A percentile compares a stretch with the other conserved stretches of the same genome.
phyloP scores from a whole-genome alignment of 92 coral and sea anemone species.

The Porites evermanni region DNA sequence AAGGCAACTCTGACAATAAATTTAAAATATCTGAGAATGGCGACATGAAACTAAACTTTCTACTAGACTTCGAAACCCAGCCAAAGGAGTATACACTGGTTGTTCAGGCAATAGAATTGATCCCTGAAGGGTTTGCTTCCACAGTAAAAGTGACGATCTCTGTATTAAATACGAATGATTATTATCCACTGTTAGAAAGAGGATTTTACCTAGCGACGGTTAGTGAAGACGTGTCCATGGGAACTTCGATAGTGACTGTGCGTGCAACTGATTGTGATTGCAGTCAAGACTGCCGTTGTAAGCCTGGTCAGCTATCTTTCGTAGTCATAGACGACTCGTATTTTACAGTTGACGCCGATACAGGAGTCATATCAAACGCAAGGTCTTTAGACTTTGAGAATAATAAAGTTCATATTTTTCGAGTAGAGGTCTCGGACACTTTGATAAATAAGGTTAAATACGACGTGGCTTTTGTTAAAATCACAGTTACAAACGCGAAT shows the following conservation, averaged over 20 bases:
- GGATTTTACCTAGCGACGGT: conserved; percentile 67
- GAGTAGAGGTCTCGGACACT: conserved; percentile 61
- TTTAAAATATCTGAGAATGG: conserved; percentile 70
- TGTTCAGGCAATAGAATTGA: conserved; percentile 68
- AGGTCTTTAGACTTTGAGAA: conserved; percentile 72
- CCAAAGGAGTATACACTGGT: conserved; percentile 56
- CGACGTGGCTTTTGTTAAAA: conserved; percentile 72
- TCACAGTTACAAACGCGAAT: conserved; percentile 68
- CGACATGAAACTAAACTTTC: conserved; percentile 67
- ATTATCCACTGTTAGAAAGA: conserved; percentile 73
- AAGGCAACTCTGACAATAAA: conserved; percentile 62
- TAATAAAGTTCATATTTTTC: conserved; percentile 46
- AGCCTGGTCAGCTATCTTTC: conserved; percentile 69
- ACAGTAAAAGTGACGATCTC: conserved; percentile 58
- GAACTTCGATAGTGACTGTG: conserved; percentile 74
- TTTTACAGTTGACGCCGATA: conserved; percentile 66
- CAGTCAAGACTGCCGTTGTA: conserved; percentile 69
- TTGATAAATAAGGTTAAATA: conserved; percentile 28
- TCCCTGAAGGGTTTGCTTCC: conserved; percentile 65
- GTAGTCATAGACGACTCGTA: conserved; percentile 55
- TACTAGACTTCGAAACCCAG: conserved; percentile 79
- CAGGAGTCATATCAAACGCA: conserved; percentile 77
- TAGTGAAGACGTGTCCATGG: conserved; percentile 63
- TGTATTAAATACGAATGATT: conserved; percentile 73
- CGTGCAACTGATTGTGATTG: conserved; percentile 92